Percentiles rank a stretch among this genome's conserved stretches.
Conservation (phyloP, 1,140 invertebrate species). For the Drosophila watanabei region DNA sequence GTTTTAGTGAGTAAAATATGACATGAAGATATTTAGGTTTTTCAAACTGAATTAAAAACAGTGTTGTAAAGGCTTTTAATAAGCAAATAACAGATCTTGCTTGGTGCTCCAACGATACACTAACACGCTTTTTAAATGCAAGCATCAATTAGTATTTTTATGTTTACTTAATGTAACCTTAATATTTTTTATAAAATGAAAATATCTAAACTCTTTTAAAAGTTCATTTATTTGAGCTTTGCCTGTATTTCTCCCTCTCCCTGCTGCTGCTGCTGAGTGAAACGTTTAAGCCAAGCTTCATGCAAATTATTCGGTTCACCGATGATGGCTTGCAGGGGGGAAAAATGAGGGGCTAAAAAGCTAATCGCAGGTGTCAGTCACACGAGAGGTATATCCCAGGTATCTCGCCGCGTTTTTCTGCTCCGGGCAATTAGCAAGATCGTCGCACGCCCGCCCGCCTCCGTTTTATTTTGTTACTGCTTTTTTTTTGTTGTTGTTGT, state of each 20-base stretch:
- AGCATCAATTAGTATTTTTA: no score
- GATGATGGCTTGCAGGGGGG: conserved; percentile 14
- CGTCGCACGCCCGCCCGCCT: conserved; percentile 69
- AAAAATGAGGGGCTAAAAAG: conserved; percentile 34
- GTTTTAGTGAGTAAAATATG: no score
- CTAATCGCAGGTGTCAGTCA: conserved; percentile 81
- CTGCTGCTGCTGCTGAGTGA: conserved; percentile 16
- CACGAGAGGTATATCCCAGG: conserved; percentile 49
- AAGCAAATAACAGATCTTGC: no score
- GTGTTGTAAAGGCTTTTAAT: no score
- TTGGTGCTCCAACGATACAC: no score
- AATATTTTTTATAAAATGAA: background rate
- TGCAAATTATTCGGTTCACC: conserved; percentile 78
- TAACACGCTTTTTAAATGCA: no score
- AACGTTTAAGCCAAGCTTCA: conserved; percentile 68
- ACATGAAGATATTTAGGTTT: no score
- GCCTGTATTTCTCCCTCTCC: background rate
- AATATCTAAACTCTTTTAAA: background rate
- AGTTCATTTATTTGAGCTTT: background rate
- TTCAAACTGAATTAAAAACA: no score
- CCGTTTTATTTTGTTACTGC: conserved; percentile 3
- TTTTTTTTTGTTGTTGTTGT: conserved; percentile 3
- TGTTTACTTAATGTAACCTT: background rate
- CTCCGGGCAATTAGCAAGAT: conserved; percentile 65
- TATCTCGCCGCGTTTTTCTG: conserved; percentile 20